phyloP scores from a whole-genome alignment of 2,113 vertebrate genomes.

The Addax nasomaculatus region DNA sequence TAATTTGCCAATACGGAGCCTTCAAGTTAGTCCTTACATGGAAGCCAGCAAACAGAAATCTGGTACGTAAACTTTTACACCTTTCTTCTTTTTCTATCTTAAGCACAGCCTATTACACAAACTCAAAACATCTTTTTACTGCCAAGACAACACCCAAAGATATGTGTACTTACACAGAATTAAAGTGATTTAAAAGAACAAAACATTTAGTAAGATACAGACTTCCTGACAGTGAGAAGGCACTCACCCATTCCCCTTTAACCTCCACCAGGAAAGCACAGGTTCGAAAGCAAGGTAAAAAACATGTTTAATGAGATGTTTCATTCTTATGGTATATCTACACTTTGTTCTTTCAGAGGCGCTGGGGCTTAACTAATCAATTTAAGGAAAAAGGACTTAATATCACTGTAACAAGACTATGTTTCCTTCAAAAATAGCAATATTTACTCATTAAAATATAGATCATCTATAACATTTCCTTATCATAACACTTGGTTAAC shows the following conservation, averaged over 20 bases:
- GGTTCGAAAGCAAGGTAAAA: conserved; percentile 84
- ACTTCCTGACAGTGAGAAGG: conserved; percentile 68
- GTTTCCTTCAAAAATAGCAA: not conserved
- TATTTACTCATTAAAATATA: not conserved
- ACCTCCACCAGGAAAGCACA: conserved; percentile 91
- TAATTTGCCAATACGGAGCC: not conserved
- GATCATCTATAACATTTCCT: not conserved
- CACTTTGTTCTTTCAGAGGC: conserved; percentile 13
- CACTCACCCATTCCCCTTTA: conserved; percentile 96
- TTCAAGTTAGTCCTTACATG: not conserved
- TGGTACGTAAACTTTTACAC: not conserved
- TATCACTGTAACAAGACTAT: not conserved
- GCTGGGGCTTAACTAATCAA: not conserved
- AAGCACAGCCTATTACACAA: not conserved
- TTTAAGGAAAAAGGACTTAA: not conserved
- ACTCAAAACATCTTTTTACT: not conserved
- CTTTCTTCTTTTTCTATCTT: not conserved
- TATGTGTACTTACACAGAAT: conserved; percentile 27
- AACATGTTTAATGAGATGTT: conserved; percentile 69
- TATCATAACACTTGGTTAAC: not conserved
- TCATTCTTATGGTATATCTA: conserved; percentile 30
- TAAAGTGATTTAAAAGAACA: conserved; percentile 24
- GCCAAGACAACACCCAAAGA: conserved; percentile 19
- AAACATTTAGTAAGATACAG: conserved; percentile 43
- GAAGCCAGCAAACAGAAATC: not conserved